A percentile compares a stretch with the other conserved stretches of the same genome.
Evolutionary conservation across 2,797 vertebrate species (phyloP).

Genomic region (Eospalax fontanierii): DNA sequence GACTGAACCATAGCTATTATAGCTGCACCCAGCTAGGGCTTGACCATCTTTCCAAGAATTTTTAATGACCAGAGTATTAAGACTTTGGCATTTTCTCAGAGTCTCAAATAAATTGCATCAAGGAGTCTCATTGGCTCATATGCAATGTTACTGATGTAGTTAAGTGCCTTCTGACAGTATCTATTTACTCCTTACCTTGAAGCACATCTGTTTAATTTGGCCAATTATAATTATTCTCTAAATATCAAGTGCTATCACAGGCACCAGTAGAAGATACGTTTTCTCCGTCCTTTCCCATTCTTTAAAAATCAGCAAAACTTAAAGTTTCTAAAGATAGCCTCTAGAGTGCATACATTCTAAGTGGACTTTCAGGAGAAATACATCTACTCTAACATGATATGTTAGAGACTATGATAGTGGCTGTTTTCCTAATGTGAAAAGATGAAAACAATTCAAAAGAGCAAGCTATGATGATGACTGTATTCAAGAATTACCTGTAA

Average conservation of each 20-base stretch:
- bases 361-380: not conserved
- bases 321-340: not conserved
- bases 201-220: not conserved
- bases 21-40: not conserved
- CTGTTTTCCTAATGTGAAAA: slow-evolving; percentile 19
- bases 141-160: not conserved
- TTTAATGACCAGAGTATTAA: slow-evolving; percentile 14
- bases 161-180: slow-evolving; percentile 33
- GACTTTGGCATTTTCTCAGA: not conserved
- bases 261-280: not conserved
- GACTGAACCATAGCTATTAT: not conserved
- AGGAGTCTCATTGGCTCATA: not conserved
- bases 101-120: not conserved
- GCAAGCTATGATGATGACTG: not conserved
- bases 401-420: not conserved
- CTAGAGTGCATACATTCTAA: not conserved
- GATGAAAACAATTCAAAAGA: not conserved
- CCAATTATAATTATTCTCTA: not conserved
- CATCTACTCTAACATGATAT: not conserved
- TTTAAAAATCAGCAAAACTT: not conserved
- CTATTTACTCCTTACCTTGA: not conserved
- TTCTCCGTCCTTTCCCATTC: not conserved
- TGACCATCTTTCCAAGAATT: not conserved
- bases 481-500: not conserved
- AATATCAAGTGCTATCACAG: not conserved